A percentile compares a stretch with the other conserved stretches of the same genome.
Conservation (phyloP, 2,888 invertebrate species). For the Helicoverpa assulta region DNA sequence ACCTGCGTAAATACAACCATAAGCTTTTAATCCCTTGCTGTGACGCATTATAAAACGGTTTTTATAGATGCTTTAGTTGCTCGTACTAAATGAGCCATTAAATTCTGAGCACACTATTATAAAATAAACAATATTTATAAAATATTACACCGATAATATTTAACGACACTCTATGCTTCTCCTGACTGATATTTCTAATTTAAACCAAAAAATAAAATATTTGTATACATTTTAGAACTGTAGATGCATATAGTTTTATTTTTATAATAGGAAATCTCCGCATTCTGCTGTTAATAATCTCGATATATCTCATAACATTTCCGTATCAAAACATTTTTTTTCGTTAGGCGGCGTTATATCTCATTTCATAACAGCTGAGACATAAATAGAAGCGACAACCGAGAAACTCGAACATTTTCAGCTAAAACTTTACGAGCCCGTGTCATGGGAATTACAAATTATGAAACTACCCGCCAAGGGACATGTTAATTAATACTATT, state of each 20-base stretch:
- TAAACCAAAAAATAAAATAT: slow-evolving; percentile 35
- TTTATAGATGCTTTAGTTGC: slow-evolving; percentile 45
- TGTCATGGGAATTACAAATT: slow-evolving; percentile 79
- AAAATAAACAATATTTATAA: slow-evolving; percentile 50
- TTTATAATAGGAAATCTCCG: slow-evolving; percentile 58
- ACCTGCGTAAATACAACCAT: background rate
- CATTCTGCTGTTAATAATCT: slow-evolving; percentile 65
- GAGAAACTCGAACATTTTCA: slow-evolving; percentile 65
- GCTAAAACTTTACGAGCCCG: slow-evolving; percentile 73
- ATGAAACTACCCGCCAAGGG: slow-evolving; percentile 81
- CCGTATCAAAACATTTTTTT: slow-evolving; percentile 65
- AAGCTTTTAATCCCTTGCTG: slow-evolving; percentile 27
- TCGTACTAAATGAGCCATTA: slow-evolving; percentile 47
- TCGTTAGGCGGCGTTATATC: slow-evolving; percentile 68
- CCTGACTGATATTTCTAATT: slow-evolving; percentile 47
- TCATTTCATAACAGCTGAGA: slow-evolving; percentile 67
- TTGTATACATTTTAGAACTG: slow-evolving; percentile 35
- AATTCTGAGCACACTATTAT: slow-evolving; percentile 30
- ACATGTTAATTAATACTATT: slow-evolving; percentile 86
- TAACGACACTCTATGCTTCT: slow-evolving; percentile 26
- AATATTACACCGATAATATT: slow-evolving; percentile 51
- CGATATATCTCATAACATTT: slow-evolving; percentile 66
- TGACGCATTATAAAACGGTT: slow-evolving; percentile 39
- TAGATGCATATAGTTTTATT: slow-evolving; percentile 49
- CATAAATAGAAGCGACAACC: slow-evolving; percentile 65